Base-by-base conservation (phyloP, 2,797 vertebrate species). In the Potorous gilbertii region DNA sequence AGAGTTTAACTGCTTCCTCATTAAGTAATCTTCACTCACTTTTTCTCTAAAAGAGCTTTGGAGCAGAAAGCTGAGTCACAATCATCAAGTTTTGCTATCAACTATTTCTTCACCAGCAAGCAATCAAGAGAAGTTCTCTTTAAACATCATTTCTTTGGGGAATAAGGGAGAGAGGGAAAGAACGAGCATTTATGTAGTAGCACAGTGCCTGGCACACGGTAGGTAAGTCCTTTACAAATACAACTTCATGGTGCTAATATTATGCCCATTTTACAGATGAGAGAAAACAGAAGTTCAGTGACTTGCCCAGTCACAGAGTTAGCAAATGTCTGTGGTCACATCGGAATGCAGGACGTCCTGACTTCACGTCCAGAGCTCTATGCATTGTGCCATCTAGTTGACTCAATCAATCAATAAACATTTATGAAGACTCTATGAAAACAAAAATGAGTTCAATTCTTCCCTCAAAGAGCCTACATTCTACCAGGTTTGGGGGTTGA, bases 1-100 rank as follows among this genome's bases (percentile, higher is more conserved):
- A 74, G n/a, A 74, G 6, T 2, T 3, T n/a, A 74, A 74, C n/a
- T 74, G n/a, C n/a, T 74, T 40, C n/a, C 29, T 74, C 16, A 55
- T 0, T 10, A 3, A 2, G 5, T 94, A 91, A 34, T 92, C 14
- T 92, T 11, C 59, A 34, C 54, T 40, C 55, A 18, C 0, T 96
- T 95, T 92, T 94, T 81, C 90, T 92, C 91, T 24, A 97, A 29
- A 55, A 93, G 34, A n/a, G 40, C 16, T 74, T 74, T 74, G n/a
- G 4, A n/a, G 66, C 93, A 34, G 55, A 24, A 92, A 91, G 57
- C 0, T 59, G 91, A 81, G 74, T 46, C 24, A 31, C 0, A 13
- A 4, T 52, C 91, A 29, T 81, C 57, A 62, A 46, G 90, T 52
- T 62, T 56, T 40, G 50, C 66, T 3, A 55, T 92, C 87, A 93